phyloP scores from a whole-genome alignment of 2,888 invertebrate genomes.

The Protophormia terraenovae region DNA sequence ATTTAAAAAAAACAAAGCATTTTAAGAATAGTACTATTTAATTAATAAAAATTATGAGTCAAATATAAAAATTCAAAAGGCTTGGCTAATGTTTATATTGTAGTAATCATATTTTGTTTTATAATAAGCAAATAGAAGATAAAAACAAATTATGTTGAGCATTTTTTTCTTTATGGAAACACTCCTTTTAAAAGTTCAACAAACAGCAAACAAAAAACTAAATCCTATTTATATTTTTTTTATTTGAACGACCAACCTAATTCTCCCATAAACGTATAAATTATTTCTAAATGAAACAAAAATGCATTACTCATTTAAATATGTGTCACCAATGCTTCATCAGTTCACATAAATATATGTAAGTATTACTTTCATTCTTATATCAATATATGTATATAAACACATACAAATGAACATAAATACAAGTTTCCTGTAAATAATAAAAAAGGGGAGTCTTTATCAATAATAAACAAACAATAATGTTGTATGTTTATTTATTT shows the following conservation, averaged over 20 bases:
- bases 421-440: background rate
- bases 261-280: slow-evolving; percentile 49
- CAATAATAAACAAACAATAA: slow-evolving; percentile 14
- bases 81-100: slow-evolving; percentile 46
- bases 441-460: slow-evolving; percentile 45
- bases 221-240: slow-evolving; percentile 55
- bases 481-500: slow-evolving; percentile 29
- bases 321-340: slow-evolving; percentile 58
- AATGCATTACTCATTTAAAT: slow-evolving; percentile 53
- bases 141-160: slow-evolving; percentile 3
- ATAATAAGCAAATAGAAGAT: slow-evolving; percentile 16
- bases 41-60: slow-evolving; percentile 3
- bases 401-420: background rate
- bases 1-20: too few species aligned
- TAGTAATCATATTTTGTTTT: slow-evolving; percentile 7
- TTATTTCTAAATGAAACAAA: slow-evolving; percentile 26
- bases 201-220: slow-evolving; percentile 37
- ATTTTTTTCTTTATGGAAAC: slow-evolving; percentile 23
- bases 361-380: background rate
- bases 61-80: slow-evolving; percentile 24
- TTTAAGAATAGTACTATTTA: background rate
- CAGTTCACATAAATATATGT: background rate
- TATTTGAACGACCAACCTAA: slow-evolving; percentile 59
- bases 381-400: slow-evolving; percentile 12
- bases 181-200: slow-evolving; percentile 50